Conservation (phyloP, 2,113 vertebrate species). For the Pterocles gutturalis region DNA sequence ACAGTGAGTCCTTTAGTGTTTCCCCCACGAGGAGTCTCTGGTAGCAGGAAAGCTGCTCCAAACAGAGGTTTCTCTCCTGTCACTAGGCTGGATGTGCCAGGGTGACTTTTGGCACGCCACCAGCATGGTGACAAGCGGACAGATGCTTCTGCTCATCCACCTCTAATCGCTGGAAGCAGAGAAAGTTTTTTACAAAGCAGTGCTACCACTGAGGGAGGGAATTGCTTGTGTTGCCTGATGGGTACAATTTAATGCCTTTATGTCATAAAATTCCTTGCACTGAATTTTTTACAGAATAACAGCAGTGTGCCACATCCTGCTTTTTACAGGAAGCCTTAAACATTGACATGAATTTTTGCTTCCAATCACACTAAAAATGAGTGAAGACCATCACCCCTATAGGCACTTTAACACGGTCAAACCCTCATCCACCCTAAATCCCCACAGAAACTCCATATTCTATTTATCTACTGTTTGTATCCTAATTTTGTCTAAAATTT, state of each 20-base stretch:
- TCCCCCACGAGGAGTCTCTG: fast-evolving
- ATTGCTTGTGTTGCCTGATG: background rate
- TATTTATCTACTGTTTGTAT: background rate
- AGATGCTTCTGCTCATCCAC: background rate
- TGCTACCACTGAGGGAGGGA: background rate
- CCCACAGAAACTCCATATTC: background rate
- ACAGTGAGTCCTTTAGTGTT: background rate
- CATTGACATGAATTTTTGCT: background rate
- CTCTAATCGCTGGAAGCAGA: background rate
- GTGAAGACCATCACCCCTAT: background rate
- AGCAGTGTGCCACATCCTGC: background rate
- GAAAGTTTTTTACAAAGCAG: background rate
- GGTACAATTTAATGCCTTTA: background rate
- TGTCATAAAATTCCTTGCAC: background rate
- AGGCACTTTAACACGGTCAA: background rate
- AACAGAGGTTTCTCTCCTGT: background rate
- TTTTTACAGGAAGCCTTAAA: background rate
- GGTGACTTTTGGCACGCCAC: background rate
- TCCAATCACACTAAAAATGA: background rate
- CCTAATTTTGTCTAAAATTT: background rate
- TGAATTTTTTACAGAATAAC: background rate
- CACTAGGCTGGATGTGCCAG: background rate
- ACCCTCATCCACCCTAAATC: background rate
- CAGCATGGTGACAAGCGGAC: background rate
- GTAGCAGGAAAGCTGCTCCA: background rate